Evolutionary conservation across 2,797 vertebrate species (phyloP).

Genomic region (Lagorchestes hirsutus): DNA sequence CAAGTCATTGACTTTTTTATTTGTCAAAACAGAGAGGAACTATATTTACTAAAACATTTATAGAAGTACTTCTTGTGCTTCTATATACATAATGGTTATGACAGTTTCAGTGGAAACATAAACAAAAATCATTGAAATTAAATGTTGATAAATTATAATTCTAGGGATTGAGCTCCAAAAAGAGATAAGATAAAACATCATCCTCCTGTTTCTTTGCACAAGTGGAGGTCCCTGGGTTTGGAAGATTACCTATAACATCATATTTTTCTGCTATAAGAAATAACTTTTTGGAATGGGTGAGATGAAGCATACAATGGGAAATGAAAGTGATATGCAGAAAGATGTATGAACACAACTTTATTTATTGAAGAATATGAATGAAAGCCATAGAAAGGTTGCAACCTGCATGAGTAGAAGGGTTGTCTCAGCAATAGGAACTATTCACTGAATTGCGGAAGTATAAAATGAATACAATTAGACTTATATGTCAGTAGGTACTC

Average conservation of each 20-base stretch:
- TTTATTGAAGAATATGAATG: background rate
- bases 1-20: background rate
- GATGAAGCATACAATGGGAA: background rate
- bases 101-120: background rate
- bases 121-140: background rate
- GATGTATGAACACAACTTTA: background rate
- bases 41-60: background rate
- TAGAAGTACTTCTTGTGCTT: background rate
- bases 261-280: background rate
- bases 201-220: background rate
- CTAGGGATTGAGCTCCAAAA: background rate
- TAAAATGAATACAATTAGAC: background rate
- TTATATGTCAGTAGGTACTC: background rate
- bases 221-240: background rate
- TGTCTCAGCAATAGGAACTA: background rate
- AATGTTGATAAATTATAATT: background rate
- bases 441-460: background rate
- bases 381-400: background rate
- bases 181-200: background rate
- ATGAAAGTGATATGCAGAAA: background rate
- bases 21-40: background rate
- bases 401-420: background rate
- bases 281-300: background rate
- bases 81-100: background rate
- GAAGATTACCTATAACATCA: background rate